Evolutionary conservation across 2,888 invertebrate genomes (phyloP), one percentile per base, ranked within the genome.

Genomic region (Theristus sp.): DNA sequence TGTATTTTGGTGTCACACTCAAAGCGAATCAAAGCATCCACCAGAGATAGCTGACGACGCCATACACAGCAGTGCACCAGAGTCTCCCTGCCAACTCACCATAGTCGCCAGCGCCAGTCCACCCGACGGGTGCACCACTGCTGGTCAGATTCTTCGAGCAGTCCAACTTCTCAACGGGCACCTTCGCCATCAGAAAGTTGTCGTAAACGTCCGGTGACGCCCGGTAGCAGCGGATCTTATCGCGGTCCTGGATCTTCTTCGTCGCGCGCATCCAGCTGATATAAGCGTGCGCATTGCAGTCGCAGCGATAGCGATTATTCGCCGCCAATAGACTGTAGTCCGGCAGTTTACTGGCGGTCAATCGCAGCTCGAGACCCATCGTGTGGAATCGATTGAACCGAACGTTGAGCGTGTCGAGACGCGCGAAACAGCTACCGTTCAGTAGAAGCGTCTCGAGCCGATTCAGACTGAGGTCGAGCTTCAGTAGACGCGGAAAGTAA

Each of bases 201-300:
- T 55, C 55, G 29, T 55, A 55, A 13, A 6, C 55, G 26, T 17
- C 30, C 22, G 56, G 56, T 2, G 31, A 30, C 2, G 56, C 31
- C 20, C 31, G 29, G 22, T 31, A 31, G 24, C 56, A 56, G 25
- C 25, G 26, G 22, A 56, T 26, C 2, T n/a, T 10, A 22, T 13
- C 31, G 2, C 38, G 17, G n/a, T 30, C 56, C 38, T 56, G 56
- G n/a, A 56, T 56, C 38, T 29, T 20, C 22, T 22, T 26, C 13
- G 61, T 56, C n/a, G 38, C 29, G 49, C 59, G 47, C 53, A 61
- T 30, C 63, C 63, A 63, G n/a, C 30, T 52, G 13, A 63, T 57
- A 52, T 57, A 61, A 2, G 56, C 60, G 20, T 25, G 25, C 27
- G 56, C 57, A 17, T 63, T 60, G 54, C 63, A 61, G 53, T 59